Conservation (phyloP, 2,113 vertebrate genomes). For the Callithrix jacchus region DNA sequence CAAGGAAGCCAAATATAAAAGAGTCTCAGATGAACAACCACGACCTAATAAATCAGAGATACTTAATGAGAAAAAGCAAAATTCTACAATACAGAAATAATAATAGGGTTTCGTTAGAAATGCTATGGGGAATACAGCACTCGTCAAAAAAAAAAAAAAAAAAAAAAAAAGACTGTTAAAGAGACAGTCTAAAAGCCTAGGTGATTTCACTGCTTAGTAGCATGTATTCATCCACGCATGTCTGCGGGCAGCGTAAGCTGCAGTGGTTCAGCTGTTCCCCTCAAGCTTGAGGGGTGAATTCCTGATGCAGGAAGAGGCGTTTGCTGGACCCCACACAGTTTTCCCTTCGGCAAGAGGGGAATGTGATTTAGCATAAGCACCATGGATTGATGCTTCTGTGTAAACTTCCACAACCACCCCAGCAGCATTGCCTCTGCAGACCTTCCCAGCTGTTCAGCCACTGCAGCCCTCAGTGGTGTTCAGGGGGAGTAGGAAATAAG, state of each 20-base stretch:
- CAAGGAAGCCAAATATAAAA: slow-evolving; percentile 47
- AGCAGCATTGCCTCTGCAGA: not conserved
- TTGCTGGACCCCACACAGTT: not conserved
- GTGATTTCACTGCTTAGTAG: rapidly evolving
- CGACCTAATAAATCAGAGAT: slow-evolving; percentile 54
- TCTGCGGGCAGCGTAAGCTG: not conserved
- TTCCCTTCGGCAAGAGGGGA: slow-evolving; percentile 37
- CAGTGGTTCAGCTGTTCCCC: rapidly evolving
- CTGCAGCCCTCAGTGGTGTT: not conserved
- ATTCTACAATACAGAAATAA: slow-evolving; percentile 45
- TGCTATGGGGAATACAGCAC: not conserved
- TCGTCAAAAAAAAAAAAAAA: not conserved
- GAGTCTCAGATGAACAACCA: slow-evolving; percentile 59
- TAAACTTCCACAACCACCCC: slow-evolving; percentile 49
- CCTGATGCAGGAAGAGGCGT: not conserved
- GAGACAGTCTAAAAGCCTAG: not conserved
- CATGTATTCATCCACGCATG: rapidly evolving
- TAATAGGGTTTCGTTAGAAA: slow-evolving; percentile 37
- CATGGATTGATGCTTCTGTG: not conserved
- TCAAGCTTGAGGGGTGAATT: not conserved
- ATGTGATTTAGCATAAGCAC: not conserved
- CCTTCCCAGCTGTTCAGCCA: not conserved
- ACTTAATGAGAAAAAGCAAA: slow-evolving; percentile 61
- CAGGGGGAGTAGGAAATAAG: not conserved
- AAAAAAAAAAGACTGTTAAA: not conserved